Conservation (phyloP, 2,888 invertebrate genomes). For the Plagodis dolabraria region DNA sequence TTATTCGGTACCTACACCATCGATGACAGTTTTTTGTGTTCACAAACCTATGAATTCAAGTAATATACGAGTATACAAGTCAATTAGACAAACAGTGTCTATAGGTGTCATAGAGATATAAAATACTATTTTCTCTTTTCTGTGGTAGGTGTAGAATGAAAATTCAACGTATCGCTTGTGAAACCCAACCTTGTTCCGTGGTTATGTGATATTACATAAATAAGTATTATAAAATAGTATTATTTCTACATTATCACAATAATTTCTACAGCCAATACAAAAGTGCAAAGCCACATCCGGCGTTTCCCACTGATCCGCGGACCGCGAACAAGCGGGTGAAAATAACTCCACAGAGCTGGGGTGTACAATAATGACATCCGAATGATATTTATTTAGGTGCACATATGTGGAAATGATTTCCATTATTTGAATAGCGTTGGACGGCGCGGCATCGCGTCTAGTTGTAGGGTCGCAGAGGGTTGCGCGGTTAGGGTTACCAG, state of each 20-base stretch:
- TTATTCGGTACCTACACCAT: slow-evolving; percentile 4
- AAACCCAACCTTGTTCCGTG: too few relatives aligned
- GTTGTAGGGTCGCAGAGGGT: slow-evolving; percentile 26
- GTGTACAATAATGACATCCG: slow-evolving; percentile 76
- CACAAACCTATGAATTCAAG: too few relatives aligned
- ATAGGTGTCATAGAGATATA: too few relatives aligned
- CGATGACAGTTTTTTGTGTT: not conserved
- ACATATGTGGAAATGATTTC: slow-evolving; percentile 84
- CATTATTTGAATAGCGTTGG: slow-evolving; percentile 81
- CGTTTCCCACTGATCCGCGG: slow-evolving; percentile 59
- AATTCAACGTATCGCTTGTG: too few relatives aligned
- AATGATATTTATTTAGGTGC: slow-evolving; percentile 83
- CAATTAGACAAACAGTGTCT: too few relatives aligned
- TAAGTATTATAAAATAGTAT: too few relatives aligned
- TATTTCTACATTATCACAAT: too few relatives aligned
- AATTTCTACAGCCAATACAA: not conserved
- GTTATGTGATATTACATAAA: too few relatives aligned
- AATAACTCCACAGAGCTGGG: slow-evolving; percentile 71
- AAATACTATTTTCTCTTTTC: too few relatives aligned
- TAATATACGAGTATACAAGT: too few relatives aligned
- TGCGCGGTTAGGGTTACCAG: slow-evolving; percentile 39
- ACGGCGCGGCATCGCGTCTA: slow-evolving; percentile 39
- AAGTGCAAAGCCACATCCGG: slow-evolving; percentile 39
- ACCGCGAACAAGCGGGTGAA: slow-evolving; percentile 71
- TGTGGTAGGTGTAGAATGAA: too few relatives aligned